Evolutionary conservation across 1,140 invertebrate genomes (phyloP).

Genomic region (Saccostrea cuccullata): DNA sequence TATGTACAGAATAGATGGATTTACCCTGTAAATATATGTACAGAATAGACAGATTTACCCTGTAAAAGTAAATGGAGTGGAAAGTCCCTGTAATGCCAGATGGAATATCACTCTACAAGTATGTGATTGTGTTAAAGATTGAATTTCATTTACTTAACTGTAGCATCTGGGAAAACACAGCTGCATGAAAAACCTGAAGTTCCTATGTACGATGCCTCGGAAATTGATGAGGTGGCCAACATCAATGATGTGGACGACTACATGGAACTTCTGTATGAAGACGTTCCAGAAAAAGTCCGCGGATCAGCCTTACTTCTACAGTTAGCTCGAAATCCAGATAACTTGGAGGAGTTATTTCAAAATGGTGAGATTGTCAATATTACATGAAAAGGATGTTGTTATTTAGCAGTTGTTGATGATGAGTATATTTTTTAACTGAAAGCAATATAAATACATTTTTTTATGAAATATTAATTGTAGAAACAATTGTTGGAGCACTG

Average conservation of each 20-base stretch:
- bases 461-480: constrained; percentile 79
- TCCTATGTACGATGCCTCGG: constrained; percentile 73
- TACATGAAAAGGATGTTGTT: neutral
- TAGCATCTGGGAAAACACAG: constrained; percentile 72
- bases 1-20: too few species aligned
- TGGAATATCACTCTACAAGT: too few species aligned
- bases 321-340: constrained; percentile 94
- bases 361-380: constrained; percentile 65
- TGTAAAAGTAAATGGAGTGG: too few species aligned
- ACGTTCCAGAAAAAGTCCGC: constrained; percentile 92
- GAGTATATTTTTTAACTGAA: too few species aligned
- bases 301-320: constrained; percentile 94
- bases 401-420: neutral
- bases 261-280: constrained; percentile 97
- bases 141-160: neutral
- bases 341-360: constrained; percentile 93
- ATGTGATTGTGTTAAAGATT: too few species aligned
- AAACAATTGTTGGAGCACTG: constrained; percentile 96
- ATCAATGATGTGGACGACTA: constrained; percentile 90
- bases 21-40: too few species aligned
- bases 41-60: too few species aligned
- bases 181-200: constrained; percentile 76
- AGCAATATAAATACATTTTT: too few species aligned
- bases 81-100: too few species aligned
- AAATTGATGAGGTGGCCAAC: constrained; percentile 84